Base-by-base conservation (phyloP, 2,113 vertebrate species). In the Chamaea fasciata region DNA sequence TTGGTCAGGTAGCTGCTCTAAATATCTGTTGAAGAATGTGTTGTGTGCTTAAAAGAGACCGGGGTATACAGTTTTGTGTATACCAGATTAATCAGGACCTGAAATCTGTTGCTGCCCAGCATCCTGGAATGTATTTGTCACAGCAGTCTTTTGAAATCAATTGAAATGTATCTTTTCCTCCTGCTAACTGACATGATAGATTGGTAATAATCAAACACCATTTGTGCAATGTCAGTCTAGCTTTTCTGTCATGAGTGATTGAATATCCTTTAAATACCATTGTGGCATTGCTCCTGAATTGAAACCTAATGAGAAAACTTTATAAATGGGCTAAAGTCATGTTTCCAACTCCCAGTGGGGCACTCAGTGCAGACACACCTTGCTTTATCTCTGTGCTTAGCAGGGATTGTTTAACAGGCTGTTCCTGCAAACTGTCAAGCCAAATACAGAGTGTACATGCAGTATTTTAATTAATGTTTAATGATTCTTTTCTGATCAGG, bases 111-210 rank as follows among this genome's bases (percentile, higher is more conserved):
- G 70, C 71, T 96, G 59, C 56, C 37, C n/a, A 63, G 91, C 78
- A 86, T 90, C 50, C 87, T 8, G 30, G 91, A 94, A 93, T 1
- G 1, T 79, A 92, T 95, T 96, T 94, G 82, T 96, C 89, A 92
- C 5, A 5, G 71, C 5, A 18, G 90, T 64, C 95, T 90, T 91
- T 91, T 92, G 87, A 80, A 96, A 96, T 97, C 96, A 95, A 89
- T 95, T 96, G 94, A 96, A 97, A 96, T 92, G 79, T 93, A 95
- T 93, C 95, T 96, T 94, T 88, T 95, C 69, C 64, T 93, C 41
- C 60, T 83, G 90, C 60, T 95, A 91, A 88, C 88, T 67, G 91
- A 86, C 91, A 93, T 95, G 89, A 96, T 93, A 89, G 96, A 96
- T 96, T 93, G 87, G 92, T 86, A 96, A 95, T 95, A 97, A 95